These are phyloP conservation scores for Cyrtonyx montezumae DNA, from an alignment of 2,113 vertebrate species.

Conservation along the genomic window DNA sequence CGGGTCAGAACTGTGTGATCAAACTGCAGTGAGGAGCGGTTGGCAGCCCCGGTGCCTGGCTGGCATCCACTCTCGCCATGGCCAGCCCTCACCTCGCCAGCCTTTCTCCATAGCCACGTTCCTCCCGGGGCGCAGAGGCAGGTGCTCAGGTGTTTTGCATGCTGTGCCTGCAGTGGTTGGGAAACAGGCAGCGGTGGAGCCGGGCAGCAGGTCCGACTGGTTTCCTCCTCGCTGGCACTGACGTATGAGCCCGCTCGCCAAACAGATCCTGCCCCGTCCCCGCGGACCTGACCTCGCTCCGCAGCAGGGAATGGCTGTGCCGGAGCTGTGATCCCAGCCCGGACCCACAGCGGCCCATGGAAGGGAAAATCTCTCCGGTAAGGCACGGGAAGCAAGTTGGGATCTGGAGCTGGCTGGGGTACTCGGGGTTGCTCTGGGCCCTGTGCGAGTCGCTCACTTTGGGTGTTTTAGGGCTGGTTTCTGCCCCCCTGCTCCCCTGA, in stretches of 20 bases:
- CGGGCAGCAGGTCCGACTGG: conserved; percentile 50
- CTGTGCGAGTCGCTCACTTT: rapidly evolving
- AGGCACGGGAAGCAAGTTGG: neutral
- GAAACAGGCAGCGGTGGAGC: neutral
- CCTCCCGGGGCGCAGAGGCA: neutral
- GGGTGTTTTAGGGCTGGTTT: neutral
- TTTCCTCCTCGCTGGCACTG: conserved; percentile 47
- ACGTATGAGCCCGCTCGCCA: conserved; percentile 51
- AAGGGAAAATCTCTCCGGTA: conserved; percentile 43
- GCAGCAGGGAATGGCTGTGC: conserved; percentile 14
- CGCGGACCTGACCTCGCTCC: neutral
- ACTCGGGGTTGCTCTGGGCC: rapidly evolving
- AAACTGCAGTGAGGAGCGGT: rapidly evolving
- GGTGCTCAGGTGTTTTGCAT: neutral
- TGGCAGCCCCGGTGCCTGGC: rapidly evolving
- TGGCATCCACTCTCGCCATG: rapidly evolving
- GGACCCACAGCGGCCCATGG: conserved; percentile 43
- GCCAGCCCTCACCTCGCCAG: neutral
- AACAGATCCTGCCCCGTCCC: conserved; percentile 26
- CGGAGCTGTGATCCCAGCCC: conserved; percentile 28
- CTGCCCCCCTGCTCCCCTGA: neutral
- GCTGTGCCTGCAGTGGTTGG: conserved; percentile 5
- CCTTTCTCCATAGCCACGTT: neutral
- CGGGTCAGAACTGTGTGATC: neutral
- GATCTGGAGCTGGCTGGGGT: rapidly evolving